These are phyloP conservation scores for Forbesichthys papilliferus DNA, from an alignment of 2,113 vertebrate species.

Conservation along the genomic window DNA sequence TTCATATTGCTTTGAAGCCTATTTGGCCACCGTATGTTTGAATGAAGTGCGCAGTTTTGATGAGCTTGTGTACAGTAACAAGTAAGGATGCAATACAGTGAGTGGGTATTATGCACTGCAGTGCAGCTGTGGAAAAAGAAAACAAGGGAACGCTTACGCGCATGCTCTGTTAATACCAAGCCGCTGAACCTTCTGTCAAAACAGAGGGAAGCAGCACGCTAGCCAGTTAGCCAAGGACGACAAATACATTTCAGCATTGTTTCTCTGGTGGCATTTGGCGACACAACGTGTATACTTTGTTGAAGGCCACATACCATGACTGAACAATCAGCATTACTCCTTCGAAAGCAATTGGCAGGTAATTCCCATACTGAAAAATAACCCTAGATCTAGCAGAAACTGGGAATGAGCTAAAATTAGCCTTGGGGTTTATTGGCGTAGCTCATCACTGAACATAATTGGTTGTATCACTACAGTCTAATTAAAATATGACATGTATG, in stretches of 20 bases:
- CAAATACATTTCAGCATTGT: constrained; percentile 27
- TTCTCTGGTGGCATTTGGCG: constrained; percentile 45
- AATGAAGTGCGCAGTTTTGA: too few relatives aligned
- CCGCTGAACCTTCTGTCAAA: constrained; percentile 66
- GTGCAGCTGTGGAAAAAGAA: too few relatives aligned
- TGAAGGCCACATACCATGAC: constrained; percentile 72
- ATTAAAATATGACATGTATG: background rate
- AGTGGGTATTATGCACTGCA: too few relatives aligned
- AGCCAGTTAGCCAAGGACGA: constrained; percentile 5
- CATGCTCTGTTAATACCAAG: constrained; percentile 53
- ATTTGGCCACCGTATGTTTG: too few relatives aligned
- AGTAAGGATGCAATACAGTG: too few relatives aligned
- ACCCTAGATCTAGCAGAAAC: constrained; percentile 8
- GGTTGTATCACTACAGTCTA: constrained; percentile 8
- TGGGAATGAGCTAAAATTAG: constrained; percentile 44
- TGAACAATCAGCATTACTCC: constrained; percentile 78
- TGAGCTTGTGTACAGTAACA: too few relatives aligned
- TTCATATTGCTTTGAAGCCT: too few relatives aligned
- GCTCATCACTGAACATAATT: constrained; percentile 35
- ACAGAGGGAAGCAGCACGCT: constrained; percentile 53
- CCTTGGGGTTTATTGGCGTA: constrained; percentile 25
- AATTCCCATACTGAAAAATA: constrained; percentile 7
- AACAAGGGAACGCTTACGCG: constrained; percentile 12
- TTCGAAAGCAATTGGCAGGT: constrained; percentile 82
- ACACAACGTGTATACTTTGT: constrained; percentile 39